Base-by-base conservation (phyloP, 2,888 invertebrate species). In the Punctoribates punctum region DNA sequence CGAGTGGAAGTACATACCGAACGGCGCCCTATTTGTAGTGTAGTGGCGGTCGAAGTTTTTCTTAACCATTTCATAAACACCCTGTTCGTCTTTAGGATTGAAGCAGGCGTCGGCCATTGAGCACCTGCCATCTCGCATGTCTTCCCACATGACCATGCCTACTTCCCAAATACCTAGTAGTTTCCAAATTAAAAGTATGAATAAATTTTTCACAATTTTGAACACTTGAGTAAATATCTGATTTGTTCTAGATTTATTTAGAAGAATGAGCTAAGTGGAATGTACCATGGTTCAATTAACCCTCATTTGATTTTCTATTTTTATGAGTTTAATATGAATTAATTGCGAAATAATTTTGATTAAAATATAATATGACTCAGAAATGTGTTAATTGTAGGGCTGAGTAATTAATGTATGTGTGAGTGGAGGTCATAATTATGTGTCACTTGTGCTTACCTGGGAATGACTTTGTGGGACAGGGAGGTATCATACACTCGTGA, bases 91-190 rank as follows among this genome's bases (percentile, higher is more conserved):
- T 6, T 92, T 89, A 75, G 95, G 94, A 83, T 94, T 94, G 76
- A 93, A 92, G 83, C 95, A 96, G 75, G 94, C 94, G 82, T 95
- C 95, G 79, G 93, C 94, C 95, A 95, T 95, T 9, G 94, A 94
- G 83, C 95, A 95, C 80, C 95, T 88, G 15, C 95, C 95, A 51
- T 94, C 94, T 46, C 80, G 78, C 81, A 95, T 86, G 84, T 95
- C 95, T 85, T 94, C 94, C 95, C 94, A 95, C 95, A 95, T 95
- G 77, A 95, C 94, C 94, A 95, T 94, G 70, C 94, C 94, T 27
- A 73, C 60, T 57, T 76, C 76, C 76, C 76, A 76, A 27, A 76
- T n/a, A n/a, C 73, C 76, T 76, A 6, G 67, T 17, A 6, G n/a
- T n/a, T n/a, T n/a, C n/a, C n/a, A n/a, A n/a, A n/a, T n/a, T n/a